Base-by-base conservation (phyloP, 2,888 invertebrate species). In the Dynastes tityus region DNA sequence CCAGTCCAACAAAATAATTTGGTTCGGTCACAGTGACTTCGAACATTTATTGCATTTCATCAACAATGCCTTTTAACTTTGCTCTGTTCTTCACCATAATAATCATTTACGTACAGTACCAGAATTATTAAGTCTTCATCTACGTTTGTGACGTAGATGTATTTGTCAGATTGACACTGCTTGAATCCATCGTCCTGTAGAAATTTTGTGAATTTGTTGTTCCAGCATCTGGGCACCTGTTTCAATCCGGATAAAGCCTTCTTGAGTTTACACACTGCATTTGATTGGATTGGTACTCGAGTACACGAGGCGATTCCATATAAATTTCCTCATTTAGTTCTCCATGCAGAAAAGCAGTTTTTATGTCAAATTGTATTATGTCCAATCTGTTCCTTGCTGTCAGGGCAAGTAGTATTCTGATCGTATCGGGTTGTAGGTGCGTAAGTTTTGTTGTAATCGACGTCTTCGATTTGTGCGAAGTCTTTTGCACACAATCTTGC, bases 281-380 rank as follows among this genome's bases (percentile, higher is more conserved):
- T 8, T 45, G 45, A 5, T 2, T 22, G 45, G 2, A 4, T 45
- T 45, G 1, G 2, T 5, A 9, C 32, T 9, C 82, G 80, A 76
- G 67, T 16, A 16, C 22, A 22, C 22, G 65, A 22, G 82, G 83
- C 11, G 70, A 74, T 73, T 80, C 37, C 81, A 83, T 80, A 55
- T 79, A 81, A 8, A 83, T 78, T 37, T 81, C 80, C 78, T 83
- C 82, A 9, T 78, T 32, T 32, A 83, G 32, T 55, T 81, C 74
- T 53, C 83, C 82, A 71, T 83, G 76, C 9, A 84, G 73, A 55
- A 84, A 83, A 5, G 83, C 83, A 0, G 83, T 83, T 75, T 83
- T 82, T 22, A 83, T 76, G 71, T 84, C 83, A 63, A 83, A 83
- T 65, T 83, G 83, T 22, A 22, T 22, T 22, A 22, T 22, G 27